phyloP scores from a whole-genome alignment of 1,140 invertebrate genomes.

The Diploscapter pachys region DNA sequence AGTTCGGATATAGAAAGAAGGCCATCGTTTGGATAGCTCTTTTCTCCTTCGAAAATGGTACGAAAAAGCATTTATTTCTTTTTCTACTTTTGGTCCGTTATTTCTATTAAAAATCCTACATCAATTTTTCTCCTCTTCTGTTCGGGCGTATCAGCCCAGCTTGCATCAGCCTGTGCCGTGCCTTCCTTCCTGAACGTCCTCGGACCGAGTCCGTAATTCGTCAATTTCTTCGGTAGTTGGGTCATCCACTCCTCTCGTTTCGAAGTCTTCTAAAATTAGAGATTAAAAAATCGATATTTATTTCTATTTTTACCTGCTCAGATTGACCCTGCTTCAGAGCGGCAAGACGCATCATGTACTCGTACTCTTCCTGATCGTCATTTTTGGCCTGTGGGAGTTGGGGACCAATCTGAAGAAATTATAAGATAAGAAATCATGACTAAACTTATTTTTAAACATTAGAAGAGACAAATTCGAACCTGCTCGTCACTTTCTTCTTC shows the following conservation, averaged over 20 bases:
- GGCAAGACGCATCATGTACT: neutral
- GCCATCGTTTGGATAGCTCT: too few species aligned
- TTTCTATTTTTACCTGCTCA: neutral
- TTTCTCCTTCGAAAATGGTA: too few species aligned
- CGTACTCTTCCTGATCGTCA: slow-evolving; percentile 7
- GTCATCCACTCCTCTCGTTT: slow-evolving; percentile 24
- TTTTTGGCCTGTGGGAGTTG: neutral
- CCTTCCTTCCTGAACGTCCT: slow-evolving; percentile 15
- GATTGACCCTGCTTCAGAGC: neutral
- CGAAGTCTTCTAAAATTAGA: neutral
- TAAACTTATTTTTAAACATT: neutral
- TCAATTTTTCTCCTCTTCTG: slow-evolving; percentile 13
- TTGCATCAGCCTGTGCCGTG: neutral
- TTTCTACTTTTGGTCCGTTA: too few species aligned
- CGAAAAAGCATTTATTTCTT: too few species aligned
- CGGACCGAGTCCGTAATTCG: slow-evolving; percentile 16
- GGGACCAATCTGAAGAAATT: neutral
- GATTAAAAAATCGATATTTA: neutral
- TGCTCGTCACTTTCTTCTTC: slow-evolving; percentile 12
- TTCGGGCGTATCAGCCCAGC: slow-evolving; percentile 13
- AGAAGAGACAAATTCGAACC: neutral
- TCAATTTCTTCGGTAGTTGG: slow-evolving; percentile 21
- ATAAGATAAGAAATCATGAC: neutral
- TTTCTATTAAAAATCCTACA: neutral
- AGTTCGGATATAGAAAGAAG: neutral